These are phyloP conservation scores for Regulus satrapa DNA, from an alignment of 2,113 vertebrate species.

Conservation along the genomic window DNA sequence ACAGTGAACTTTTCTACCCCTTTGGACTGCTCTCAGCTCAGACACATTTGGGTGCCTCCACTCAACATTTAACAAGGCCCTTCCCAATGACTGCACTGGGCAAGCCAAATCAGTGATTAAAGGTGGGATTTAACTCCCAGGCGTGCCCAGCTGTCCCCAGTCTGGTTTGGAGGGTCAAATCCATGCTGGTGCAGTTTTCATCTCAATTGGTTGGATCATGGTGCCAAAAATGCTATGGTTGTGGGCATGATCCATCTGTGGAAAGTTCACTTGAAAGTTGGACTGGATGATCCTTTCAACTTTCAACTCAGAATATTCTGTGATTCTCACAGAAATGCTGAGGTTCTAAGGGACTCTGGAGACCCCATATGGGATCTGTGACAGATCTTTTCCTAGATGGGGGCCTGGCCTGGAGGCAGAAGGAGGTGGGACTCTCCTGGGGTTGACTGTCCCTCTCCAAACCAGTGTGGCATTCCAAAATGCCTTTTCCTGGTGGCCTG, in stretches of 20 bases:
- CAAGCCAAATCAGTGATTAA: background rate
- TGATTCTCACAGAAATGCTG: background rate
- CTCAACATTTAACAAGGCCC: background rate
- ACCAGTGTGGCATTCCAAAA: background rate
- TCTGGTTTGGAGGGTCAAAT: background rate
- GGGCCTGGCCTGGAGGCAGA: background rate
- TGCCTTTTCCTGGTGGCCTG: background rate
- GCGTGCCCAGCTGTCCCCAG: background rate
- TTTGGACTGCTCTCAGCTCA: background rate
- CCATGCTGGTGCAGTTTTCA: background rate
- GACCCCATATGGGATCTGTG: background rate
- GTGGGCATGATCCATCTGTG: background rate
- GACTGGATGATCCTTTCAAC: background rate
- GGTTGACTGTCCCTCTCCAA: background rate
- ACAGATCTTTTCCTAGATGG: background rate
- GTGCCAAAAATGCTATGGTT: background rate
- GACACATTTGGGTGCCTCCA: background rate
- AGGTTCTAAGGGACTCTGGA: background rate
- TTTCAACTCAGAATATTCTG: background rate
- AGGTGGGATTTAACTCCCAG: background rate
- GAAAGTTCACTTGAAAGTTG: background rate
- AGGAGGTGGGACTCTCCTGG: background rate
- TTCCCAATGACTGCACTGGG: background rate
- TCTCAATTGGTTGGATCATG: rapidly evolving
- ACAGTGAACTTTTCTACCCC: rapidly evolving